Evolutionary conservation across 2,888 invertebrate species (phyloP), one percentile per base, ranked within the genome.

Genomic region (Ellobium chinense): DNA sequence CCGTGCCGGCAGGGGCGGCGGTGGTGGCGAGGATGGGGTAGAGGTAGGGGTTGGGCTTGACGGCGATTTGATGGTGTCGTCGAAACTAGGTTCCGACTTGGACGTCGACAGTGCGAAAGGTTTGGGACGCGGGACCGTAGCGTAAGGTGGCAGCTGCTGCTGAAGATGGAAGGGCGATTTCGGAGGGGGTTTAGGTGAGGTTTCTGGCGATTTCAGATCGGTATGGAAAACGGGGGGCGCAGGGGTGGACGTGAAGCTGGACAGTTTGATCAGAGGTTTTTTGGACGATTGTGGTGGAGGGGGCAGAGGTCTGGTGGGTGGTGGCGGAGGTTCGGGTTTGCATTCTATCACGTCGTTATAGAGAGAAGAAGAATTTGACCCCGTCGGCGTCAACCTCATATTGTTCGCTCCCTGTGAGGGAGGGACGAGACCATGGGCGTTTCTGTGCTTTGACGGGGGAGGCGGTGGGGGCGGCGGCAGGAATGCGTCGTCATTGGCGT

Each of bases 21-120:
- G 74, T 56, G 77, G 74, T 18, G 74, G 63, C n/a, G 27, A 27
- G 39, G 63, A 46, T 46, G 66, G 27, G 9, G 9, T 7, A 29
- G 29, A 34, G 21, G 62, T 58, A 0, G 70, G 36, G 1, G 60
- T 58, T 18, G 46, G 18, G 46, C 46, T 46, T n/a, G 69, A 31
- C 2, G 56, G 56, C 14, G 24, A 2, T n/a, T 14, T 9, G 54
- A 34, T 31, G 1, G 36, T 7, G 58, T 31, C 36, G 27, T 1
- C 1, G 34, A 24, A n/a, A n/a, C n/a, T 54, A 34, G 27, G 36
- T 18, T 65, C 60, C 29, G 65, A 21, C 21, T 54, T 39, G 65
- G 37, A 4, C 4, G n/a, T 14, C 2, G 74, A 37, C 2, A 18
- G 60, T 37, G 14, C n/a, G 18, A 24, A 9, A 0, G 21, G 31